Base-by-base conservation (phyloP, 1,140 invertebrate species). In the Acromyrmex charruanus region DNA sequence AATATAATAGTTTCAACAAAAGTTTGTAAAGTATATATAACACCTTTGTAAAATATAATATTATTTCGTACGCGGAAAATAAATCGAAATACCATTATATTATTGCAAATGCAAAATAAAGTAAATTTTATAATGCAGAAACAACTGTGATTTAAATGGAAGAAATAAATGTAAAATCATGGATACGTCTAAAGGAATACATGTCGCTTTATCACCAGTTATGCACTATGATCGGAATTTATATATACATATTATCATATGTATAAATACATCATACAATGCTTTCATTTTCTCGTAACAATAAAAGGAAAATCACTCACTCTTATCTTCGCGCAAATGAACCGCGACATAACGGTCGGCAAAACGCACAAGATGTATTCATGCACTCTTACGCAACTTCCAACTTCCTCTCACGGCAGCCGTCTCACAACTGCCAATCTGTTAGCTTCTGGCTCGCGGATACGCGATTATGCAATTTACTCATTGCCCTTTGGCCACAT, bases 401-500 rank as follows among this genome's bases (percentile, higher is more conserved):
- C 39, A 77, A 71, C 69, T 88, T 91, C 90, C 65, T 93, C 44
- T 72, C 74, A 35, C 89, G 88, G 89, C 86, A 87, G 86, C 61
- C 85, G 81, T 90, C 89, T 91, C 75, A 92, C 7, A 9, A 39
- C 93, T 94, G 91, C 71, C 84, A 89, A 82, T 79, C 68, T 72
- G 85, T 90, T 90, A 90, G 75, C 90, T 89, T 91, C 88, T 89
- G 66, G 90, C 90, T 89, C 86, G 74, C 61, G 85, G 89, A 92
- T 92, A 91, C 88, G 72, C 74, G 81, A 89, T 94, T 94, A 92
- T 93, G 93, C 91, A 94, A 94, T 79, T 75, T 68, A n/a, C 25
- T 44, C 89, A 74, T 84, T 93, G 93, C 92, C 89, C 93, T 94
- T 94, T 94, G 94, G 77, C 88, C 93, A 81, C 82, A 74, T 89